Conservation (phyloP, 2,888 invertebrate genomes). For the Synergus laeviventris region DNA sequence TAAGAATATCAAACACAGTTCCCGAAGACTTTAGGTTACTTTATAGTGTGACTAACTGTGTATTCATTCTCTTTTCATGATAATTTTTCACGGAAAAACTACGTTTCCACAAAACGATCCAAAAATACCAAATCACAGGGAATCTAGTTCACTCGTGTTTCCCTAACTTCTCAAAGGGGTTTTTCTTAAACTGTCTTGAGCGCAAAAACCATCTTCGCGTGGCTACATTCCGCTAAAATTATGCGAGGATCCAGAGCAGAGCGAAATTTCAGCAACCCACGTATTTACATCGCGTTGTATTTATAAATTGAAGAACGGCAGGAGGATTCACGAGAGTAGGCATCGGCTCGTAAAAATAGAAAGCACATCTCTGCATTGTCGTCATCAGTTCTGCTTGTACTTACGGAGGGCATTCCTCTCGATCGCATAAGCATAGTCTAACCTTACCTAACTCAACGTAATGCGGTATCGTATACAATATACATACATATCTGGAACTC, state of each 20-base stretch:
- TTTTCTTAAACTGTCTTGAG: not conserved
- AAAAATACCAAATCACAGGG: slow-evolving; percentile 10
- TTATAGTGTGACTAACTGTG: too few species aligned
- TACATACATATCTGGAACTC: slow-evolving; percentile 28
- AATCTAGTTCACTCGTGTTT: not conserved
- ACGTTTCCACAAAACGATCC: not conserved
- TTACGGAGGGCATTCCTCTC: slow-evolving; percentile 49
- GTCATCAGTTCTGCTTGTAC: slow-evolving; percentile 23
- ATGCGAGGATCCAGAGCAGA: not conserved
- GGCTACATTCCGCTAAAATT: not conserved
- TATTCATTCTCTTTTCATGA: too few species aligned
- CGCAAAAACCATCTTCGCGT: not conserved
- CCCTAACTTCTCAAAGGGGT: not conserved
- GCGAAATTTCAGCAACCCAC: slow-evolving; percentile 8
- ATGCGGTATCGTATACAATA: slow-evolving; percentile 46
- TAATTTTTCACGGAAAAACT: too few species aligned
- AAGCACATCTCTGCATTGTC: slow-evolving; percentile 35
- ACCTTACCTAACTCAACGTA: slow-evolving; percentile 46
- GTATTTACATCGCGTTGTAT: slow-evolving; percentile 1
- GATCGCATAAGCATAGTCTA: slow-evolving; percentile 46
- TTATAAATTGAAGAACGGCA: slow-evolving; percentile 32
- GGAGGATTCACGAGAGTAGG: slow-evolving; percentile 9
- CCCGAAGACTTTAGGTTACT: too few species aligned
- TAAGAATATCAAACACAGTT: too few species aligned
- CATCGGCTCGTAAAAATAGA: slow-evolving; percentile 34